These are phyloP conservation scores for Diadophis punctatus DNA, from an alignment of 2,113 vertebrate genomes.

Conservation along the genomic window DNA sequence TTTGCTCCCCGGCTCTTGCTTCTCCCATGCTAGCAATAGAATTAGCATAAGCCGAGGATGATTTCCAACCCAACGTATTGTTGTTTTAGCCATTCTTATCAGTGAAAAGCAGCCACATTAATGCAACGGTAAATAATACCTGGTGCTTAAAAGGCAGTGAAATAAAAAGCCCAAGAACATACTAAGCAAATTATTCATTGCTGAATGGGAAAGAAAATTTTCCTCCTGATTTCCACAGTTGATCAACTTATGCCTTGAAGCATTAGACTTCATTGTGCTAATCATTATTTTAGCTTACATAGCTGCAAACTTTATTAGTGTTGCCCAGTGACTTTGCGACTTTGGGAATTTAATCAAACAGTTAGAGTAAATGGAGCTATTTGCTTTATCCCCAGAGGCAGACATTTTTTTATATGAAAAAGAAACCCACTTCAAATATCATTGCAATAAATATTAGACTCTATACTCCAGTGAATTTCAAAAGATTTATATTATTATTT, in stretches of 20 bases:
- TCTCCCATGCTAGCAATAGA: not conserved
- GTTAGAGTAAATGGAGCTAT: conserved; percentile 61
- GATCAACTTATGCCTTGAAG: conserved; percentile 43
- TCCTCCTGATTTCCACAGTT: conserved; percentile 36
- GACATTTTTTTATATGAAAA: conserved; percentile 21
- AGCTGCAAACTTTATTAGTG: conserved; percentile 47
- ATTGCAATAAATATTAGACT: conserved; percentile 63
- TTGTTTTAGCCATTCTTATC: conserved; percentile 1
- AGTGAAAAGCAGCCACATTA: conserved; percentile 1
- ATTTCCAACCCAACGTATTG: not conserved
- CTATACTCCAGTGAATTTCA: conserved; percentile 65
- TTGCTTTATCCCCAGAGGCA: conserved; percentile 62
- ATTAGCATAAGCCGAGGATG: not conserved
- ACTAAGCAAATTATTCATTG: conserved; percentile 1
- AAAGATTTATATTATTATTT: conserved; percentile 63
- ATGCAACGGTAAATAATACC: not conserved
- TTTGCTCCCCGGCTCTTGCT: not conserved
- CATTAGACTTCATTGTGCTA: conserved; percentile 31
- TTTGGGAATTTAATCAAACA: conserved; percentile 63
- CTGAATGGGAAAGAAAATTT: not conserved
- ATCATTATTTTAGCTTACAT: conserved; percentile 53
- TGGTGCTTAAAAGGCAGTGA: conserved; percentile 2
- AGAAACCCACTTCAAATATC: conserved; percentile 50
- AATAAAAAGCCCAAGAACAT: not conserved
- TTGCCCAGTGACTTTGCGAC: conserved; percentile 51